Evolutionary conservation across 1,140 invertebrate genomes (phyloP), one percentile per base, ranked within the genome.

Genomic region (Caenorhabditis latens): DNA sequence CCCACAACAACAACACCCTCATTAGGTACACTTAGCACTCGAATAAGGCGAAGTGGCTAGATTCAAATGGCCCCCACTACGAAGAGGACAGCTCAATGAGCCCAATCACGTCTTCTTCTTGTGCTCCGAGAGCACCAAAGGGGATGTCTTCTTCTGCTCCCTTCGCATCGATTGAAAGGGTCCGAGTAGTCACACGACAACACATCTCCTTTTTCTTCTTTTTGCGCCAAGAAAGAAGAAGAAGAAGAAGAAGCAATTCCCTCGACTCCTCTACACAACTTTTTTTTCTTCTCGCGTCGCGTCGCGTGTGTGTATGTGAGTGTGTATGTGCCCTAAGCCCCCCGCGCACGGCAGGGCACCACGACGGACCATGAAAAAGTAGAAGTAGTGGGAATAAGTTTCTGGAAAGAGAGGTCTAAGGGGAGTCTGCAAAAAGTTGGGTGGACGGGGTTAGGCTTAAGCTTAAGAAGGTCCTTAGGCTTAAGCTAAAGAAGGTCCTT

Each of bases 41-140:
- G 32, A 32, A 32, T 1, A 32, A 13, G 24, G 24, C 63, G 24
- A 67, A 67, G 63, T 67, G 63, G 63, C 63, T 67, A 67, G 63
- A 67, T 67, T 61, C 58, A 61, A n/a, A 14, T 32, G 32, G 32
- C 32, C 32, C 32, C 32, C 32, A 32, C n/a, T n/a, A n/a, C n/a
- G 32, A 32, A 2, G 32, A 32, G 71, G 71, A 43, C 11, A 16
- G 40, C 40, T 43, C 46, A 79, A 79, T 79, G 71, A 79, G 67
- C 67, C 67, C 67, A 71, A 71, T 71, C 67, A 71, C 67, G 67
- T 71, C 67, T 43, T 71, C 67, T 75, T 75, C n/a, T 75, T 46
- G n/a, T 19, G 63, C 7, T 9, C 7, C 40, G 19, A 42, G 32
- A 42, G 32, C 24, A 42, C 2, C 7, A n/a, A 32, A 46, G 43